phyloP scores from a whole-genome alignment of 2,888 invertebrate species.

The Heteropelma amictum region DNA sequence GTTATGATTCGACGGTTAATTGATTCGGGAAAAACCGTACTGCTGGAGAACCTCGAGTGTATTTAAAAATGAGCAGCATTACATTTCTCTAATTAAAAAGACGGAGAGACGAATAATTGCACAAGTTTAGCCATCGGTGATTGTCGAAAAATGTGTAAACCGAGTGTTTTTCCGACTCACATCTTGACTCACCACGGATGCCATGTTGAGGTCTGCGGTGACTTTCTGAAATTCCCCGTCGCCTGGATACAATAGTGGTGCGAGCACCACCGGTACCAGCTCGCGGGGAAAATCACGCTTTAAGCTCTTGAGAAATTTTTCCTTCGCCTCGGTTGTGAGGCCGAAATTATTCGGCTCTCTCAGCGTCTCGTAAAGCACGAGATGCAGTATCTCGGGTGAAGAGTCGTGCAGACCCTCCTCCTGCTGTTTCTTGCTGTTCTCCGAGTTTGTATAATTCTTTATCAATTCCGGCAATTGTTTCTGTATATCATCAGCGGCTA shows the following conservation, averaged over 20 bases:
- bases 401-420: conserved; percentile 94
- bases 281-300: conserved; percentile 93
- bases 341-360: conserved; percentile 81
- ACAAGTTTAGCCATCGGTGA: background rate
- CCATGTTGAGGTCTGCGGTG: conserved; percentile 73
- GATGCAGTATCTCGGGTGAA: conserved; percentile 92
- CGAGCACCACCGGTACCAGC: conserved; percentile 92
- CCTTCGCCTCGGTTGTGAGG: conserved; percentile 86
- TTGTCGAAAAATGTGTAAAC: background rate
- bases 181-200: conserved; percentile 69
- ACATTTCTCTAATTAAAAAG: no score
- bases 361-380: conserved; percentile 84
- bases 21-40: no score
- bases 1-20: no score
- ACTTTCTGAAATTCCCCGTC: conserved; percentile 82
- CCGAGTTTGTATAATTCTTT: conserved; percentile 89
- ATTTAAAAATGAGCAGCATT: no score
- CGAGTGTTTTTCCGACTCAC: no score
- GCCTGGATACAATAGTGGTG: conserved; percentile 92
- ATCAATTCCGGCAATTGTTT: conserved; percentile 91
- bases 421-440: conserved; percentile 83
- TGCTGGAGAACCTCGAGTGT: no score
- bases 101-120: no score
- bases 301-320: conserved; percentile 89
- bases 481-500: conserved; percentile 89